Conservation (phyloP, 2,888 invertebrate species). For the Clanis bilineata region DNA sequence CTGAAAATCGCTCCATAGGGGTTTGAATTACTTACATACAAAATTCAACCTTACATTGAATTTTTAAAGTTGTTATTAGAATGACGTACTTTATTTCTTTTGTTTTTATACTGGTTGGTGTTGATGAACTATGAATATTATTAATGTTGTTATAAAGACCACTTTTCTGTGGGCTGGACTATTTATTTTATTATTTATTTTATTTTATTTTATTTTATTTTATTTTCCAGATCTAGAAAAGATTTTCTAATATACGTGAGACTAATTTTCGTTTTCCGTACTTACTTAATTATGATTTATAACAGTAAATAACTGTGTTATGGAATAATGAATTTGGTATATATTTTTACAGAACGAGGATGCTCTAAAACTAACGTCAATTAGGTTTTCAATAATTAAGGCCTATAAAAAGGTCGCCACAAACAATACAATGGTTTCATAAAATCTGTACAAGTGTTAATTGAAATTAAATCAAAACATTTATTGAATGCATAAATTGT, state of each 20-base stretch:
- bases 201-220: too few relatives aligned
- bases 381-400: too few relatives aligned
- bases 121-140: not conserved
- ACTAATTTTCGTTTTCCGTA: slow-evolving; percentile 1
- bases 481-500: too few relatives aligned
- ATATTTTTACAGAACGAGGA: not conserved
- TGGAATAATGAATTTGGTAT: not conserved
- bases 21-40: not conserved
- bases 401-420: too few relatives aligned
- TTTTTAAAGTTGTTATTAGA: not conserved
- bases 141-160: not conserved
- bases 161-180: not conserved
- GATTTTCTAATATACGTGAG: not conserved
- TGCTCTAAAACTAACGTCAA: too few relatives aligned
- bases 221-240: not conserved
- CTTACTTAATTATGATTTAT: slow-evolving; percentile 10
- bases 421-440: too few relatives aligned
- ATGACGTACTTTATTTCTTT: not conserved
- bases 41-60: not conserved
- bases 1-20: slow-evolving; percentile 6
- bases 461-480: too few relatives aligned
- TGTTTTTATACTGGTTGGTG: not conserved
- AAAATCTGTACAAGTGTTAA: too few relatives aligned
- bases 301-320: not conserved
- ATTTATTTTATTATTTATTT: too few relatives aligned